These are phyloP conservation scores for Chionodraco myersi DNA, from an alignment of 2,113 vertebrate species.

Conservation along the genomic window DNA sequence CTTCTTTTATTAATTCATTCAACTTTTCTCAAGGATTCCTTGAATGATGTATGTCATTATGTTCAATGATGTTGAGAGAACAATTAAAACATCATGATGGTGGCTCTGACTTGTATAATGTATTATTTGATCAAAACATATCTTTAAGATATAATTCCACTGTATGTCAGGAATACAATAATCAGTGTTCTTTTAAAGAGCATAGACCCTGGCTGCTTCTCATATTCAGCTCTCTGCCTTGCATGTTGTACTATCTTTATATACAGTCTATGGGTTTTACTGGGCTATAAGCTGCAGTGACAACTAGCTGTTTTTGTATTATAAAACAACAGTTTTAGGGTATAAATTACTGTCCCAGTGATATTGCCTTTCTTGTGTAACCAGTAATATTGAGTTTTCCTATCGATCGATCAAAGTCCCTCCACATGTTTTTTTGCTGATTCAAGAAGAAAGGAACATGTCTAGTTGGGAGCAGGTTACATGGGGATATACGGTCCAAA, in stretches of 20 bases:
- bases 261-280: neutral
- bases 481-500: constrained; percentile 17
- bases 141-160: no score
- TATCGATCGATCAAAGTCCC: neutral
- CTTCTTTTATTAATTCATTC: neutral
- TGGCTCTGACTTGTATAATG: neutral
- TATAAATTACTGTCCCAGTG: neutral
- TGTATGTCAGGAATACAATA: neutral
- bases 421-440: neutral
- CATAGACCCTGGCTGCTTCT: no score
- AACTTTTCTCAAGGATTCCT: no score
- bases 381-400: neutral
- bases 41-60: no score
- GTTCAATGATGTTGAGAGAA: no score
- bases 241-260: neutral
- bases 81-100: neutral
- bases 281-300: neutral
- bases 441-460: neutral
- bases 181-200: neutral
- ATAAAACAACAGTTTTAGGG: neutral
- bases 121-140: neutral
- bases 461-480: constrained; percentile 10
- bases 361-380: neutral
- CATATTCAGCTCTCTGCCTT: neutral
- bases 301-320: neutral